phyloP scores from a whole-genome alignment of 2,113 vertebrate genomes.

The Petromus typicus region DNA sequence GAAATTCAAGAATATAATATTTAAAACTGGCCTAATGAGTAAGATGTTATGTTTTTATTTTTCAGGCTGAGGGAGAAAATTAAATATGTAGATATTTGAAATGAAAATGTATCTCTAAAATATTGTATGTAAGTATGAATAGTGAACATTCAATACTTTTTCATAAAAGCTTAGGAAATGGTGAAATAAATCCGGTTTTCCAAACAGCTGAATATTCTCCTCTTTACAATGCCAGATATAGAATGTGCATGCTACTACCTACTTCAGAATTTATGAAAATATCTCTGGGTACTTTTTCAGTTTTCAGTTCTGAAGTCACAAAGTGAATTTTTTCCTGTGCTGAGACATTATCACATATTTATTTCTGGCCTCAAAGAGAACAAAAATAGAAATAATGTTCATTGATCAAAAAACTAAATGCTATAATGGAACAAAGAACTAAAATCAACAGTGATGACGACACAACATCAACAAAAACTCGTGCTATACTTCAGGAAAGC shows the following conservation, averaged over 20 bases:
- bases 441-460: background rate
- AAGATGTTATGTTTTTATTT: constrained; percentile 19
- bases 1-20: background rate
- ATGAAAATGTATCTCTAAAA: constrained; percentile 4
- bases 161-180: constrained; percentile 33
- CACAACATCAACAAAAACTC: background rate
- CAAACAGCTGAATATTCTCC: background rate
- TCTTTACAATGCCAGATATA: constrained; percentile 28
- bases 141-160: constrained; percentile 20
- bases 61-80: background rate
- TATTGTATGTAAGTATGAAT: background rate
- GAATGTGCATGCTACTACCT: background rate
- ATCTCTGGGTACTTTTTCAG: background rate
- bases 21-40: background rate
- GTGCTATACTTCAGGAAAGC: background rate
- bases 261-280: constrained; percentile 42
- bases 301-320: background rate
- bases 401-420: background rate
- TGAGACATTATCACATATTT: background rate
- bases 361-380: background rate
- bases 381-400: background rate
- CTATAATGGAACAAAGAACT: background rate
- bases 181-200: background rate
- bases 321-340: background rate
- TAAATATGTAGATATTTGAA: background rate